Base-by-base conservation (phyloP, 1,140 invertebrate genomes). In the Hycleus cichorii region DNA sequence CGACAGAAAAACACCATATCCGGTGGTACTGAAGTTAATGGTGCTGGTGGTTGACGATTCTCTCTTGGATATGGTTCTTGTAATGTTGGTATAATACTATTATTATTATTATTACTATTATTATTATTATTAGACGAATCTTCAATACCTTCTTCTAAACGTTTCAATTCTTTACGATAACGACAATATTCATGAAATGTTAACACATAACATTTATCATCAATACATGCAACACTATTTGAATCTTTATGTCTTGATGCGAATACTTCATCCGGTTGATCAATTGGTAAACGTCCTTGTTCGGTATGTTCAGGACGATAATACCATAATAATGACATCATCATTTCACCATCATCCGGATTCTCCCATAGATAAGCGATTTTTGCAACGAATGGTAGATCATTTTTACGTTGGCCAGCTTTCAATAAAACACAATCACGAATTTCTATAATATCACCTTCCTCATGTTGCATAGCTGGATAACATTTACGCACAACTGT, bases 221-320 rank as follows among this genome's bases (percentile, higher is more conserved):
- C 95, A 66, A 98, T 97, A 74, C 94, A 97, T 49, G 94, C 95
- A 25, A 97, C 94, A 69, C 91, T 95, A 75, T 95, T 95, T 57
- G 87, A 88, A 76, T 97, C 94, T 49, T 88, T 83, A 77, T 97
- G 95, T 52, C 91, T 85, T 2, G 93, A 97, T 25, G 95, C 95
- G 77, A 96, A 98, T 44, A 97, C 87, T 77, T 97, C 95, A 69
- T 94, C 91, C 3, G 85, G 82, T 66, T 88, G 84, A 75, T 95
- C 90, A 18, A 82, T 81, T 18, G 83, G 77, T 62, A 83, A 81
- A 4, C 91, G 79, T 2, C 93, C 92, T 67, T 87, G 84, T 65
- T 97, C 93, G 0, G 93, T 96, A 75, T 98, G 95, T 76, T 98
- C 95, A 0, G 95, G 94, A 67, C 94, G 83, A 77, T 98, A 98